Percentiles rank a stretch among this genome's conserved stretches.
Evolutionary conservation across 2,888 invertebrate species (phyloP).

Genomic region (Drosophila cyrtoloma): DNA sequence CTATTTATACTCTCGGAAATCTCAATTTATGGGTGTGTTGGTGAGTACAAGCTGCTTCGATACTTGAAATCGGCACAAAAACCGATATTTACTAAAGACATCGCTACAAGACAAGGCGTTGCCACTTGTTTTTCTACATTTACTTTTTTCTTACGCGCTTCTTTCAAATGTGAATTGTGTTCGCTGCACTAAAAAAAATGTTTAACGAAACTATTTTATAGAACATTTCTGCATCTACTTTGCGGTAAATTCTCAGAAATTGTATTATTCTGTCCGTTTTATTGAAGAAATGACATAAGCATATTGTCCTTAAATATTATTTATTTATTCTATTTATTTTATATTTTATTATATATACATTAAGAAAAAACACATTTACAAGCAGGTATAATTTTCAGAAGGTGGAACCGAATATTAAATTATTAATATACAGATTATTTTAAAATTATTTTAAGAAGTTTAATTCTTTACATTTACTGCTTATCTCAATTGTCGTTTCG

Average conservation of each 20-base stretch:
- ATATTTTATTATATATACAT: not conserved
- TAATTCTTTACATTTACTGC: not conserved
- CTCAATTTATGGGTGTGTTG: constrained; percentile 23
- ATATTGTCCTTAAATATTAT: not conserved
- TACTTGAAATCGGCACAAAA: not conserved
- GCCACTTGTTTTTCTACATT: constrained; percentile 12
- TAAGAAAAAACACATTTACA: not conserved
- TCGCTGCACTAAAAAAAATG: not conserved
- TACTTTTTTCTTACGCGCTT: not conserved
- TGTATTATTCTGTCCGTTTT: not conserved
- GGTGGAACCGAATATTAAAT: not conserved
- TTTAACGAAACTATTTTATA: not conserved
- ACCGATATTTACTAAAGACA: constrained; percentile 11
- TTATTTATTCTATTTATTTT: not conserved
- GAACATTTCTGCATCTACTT: not conserved
- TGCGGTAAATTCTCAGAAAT: not conserved
- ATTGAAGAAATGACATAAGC: not conserved
- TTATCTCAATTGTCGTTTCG: not conserved
- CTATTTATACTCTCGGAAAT: constrained; percentile 87
- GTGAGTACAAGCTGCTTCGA: constrained; percentile 38
- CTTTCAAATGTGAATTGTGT: constrained; percentile 4
- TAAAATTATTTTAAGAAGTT: not conserved
- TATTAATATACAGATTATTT: not conserved
- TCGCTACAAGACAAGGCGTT: not conserved
- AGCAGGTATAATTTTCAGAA: not conserved